Evolutionary conservation across 2,888 invertebrate species (phyloP), one percentile per base, ranked within the genome.

Genomic region (Incurvaria masculella): DNA sequence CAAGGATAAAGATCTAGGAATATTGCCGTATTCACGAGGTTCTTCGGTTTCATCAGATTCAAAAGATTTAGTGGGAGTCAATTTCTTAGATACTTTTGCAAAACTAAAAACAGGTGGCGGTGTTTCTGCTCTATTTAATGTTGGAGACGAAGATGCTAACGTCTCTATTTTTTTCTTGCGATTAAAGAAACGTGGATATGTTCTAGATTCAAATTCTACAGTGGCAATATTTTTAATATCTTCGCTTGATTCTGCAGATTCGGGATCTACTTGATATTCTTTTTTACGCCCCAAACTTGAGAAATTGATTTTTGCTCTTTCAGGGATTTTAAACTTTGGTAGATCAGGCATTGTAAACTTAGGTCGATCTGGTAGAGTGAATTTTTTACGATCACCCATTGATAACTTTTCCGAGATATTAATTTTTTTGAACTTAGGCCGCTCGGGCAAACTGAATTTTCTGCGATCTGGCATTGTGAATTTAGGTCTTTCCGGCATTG

Each of bases 151-250:
- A 19, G 81, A 81, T 4, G 80, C 80, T 57, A 79, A 80, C 4
- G 67, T 64, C 42, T 71, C 67, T 2, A 65, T 51, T 56, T 74
- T 74, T 59, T 80, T 79, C 57, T 78, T 78, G 56, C 69, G 70
- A 50, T 65, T 67, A 58, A 87, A 85, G 54, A 91, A 80, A 56
- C 91, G 82, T 0, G 92, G 92, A 62, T 88, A 91, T 0, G 92
- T 91, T 56, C 85, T 84, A 53, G 88, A 85, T 66, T 89, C 88
- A 61, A 85, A 84, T 45, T 85, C 83, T 60, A 90, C 88, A 41
- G 81, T 82, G 47, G 80, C 75, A 33, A 75, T 72, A 48, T 79
- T 75, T 56, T 67, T 65, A 59, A 64, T 62, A 59, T 65, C 76
- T 45, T 58, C 60, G 49, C 62, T 66, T 16, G 68, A 75, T 62